Evolutionary conservation across 2,113 vertebrate genomes (phyloP).

Genomic region (Vulpes vulpes): DNA sequence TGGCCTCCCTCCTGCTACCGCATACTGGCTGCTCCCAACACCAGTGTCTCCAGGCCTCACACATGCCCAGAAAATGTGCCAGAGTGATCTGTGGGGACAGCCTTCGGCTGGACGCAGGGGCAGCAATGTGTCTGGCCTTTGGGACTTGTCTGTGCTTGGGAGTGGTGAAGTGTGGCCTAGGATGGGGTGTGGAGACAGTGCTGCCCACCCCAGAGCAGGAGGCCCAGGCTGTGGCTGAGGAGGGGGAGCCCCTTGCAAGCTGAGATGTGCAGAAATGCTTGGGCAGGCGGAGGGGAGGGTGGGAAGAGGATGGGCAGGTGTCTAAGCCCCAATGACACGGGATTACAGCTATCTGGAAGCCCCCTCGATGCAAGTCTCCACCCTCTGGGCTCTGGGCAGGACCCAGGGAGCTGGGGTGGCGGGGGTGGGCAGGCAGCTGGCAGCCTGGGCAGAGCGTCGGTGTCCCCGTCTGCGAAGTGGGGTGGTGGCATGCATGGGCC

Average conservation of each 20-base stretch:
- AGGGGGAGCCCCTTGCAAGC: neutral
- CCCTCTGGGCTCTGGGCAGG: neutral
- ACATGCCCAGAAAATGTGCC: rapidly evolving
- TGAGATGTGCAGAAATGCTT: neutral
- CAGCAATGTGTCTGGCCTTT: neutral
- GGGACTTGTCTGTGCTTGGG: neutral
- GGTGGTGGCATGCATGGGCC: neutral
- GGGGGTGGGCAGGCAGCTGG: too few species aligned
- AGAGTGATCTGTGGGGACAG: rapidly evolving
- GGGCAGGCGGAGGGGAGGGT: neutral
- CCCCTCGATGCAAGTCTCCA: neutral
- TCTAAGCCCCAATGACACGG: slow-evolving; percentile 34
- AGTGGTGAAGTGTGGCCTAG: too few species aligned
- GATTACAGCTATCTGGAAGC: slow-evolving; percentile 35
- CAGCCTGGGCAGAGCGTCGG: neutral
- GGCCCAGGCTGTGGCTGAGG: neutral
- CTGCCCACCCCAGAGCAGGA: neutral
- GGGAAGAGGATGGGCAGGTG: slow-evolving; percentile 43
- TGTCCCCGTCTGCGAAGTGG: neutral
- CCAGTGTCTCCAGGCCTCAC: neutral
- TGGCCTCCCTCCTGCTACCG: neutral
- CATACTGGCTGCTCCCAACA: neutral
- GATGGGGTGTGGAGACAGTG: rapidly evolving
- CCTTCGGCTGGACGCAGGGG: neutral
- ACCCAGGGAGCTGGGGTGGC: neutral